Conservation (phyloP, 2,113 vertebrate genomes). For the Rhinoderma darwinii region DNA sequence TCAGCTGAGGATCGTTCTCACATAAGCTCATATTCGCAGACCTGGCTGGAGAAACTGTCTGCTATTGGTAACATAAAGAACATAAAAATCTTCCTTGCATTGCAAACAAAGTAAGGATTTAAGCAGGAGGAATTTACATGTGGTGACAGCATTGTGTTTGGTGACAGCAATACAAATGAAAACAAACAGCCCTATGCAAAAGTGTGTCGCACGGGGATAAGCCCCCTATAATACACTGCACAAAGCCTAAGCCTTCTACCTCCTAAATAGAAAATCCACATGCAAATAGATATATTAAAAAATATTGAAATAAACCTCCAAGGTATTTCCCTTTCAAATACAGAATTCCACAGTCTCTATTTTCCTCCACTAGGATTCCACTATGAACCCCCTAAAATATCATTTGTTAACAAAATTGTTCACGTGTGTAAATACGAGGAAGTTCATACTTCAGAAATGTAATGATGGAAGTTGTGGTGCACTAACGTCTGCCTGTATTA, state of each 20-base stretch:
- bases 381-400: not conserved
- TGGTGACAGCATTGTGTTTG: not conserved
- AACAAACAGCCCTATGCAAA: slow-evolving; percentile 10
- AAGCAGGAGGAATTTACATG: not conserved
- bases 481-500: no score
- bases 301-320: not conserved
- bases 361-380: not conserved
- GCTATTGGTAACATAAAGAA: not conserved
- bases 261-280: not conserved
- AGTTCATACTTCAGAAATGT: no score
- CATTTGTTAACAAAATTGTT: not conserved
- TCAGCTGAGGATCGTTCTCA: slow-evolving; percentile 8
- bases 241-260: not conserved
- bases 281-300: not conserved
- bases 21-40: not conserved
- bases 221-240: not conserved
- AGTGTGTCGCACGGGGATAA: not conserved
- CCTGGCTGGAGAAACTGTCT: not conserved
- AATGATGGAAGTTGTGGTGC: no score
- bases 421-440: not conserved
- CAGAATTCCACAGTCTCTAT: not conserved
- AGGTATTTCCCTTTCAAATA: not conserved
- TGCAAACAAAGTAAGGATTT: not conserved
- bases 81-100: not conserved
- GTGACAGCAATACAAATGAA: slow-evolving; percentile 15